Conservation (phyloP, 2,797 vertebrate species). For the Mus caroli region DNA sequence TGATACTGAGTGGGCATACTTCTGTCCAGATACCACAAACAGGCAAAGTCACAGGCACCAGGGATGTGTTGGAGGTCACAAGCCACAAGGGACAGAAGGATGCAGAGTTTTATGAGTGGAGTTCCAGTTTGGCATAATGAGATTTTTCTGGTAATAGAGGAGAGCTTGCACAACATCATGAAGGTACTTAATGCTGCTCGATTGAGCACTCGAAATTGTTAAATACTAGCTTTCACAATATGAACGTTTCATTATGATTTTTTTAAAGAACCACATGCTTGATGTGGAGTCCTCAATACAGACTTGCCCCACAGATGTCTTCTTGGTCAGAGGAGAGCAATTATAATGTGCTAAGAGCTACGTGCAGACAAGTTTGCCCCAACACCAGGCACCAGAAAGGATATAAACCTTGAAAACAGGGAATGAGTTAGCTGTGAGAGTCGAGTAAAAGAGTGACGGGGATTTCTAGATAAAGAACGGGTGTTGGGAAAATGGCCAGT, state of each 20-base stretch:
- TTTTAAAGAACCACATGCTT: neutral
- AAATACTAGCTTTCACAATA: neutral
- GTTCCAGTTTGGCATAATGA: constrained; percentile 42
- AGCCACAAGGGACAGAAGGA: no score
- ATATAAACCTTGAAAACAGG: constrained; percentile 29
- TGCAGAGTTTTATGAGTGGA: constrained; percentile 17
- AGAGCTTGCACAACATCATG: neutral
- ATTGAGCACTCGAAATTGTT: neutral
- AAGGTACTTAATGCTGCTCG: neutral
- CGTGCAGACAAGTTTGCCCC: neutral
- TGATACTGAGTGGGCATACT: neutral
- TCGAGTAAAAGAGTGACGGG: neutral
- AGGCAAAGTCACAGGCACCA: neutral
- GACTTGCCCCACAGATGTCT: neutral
- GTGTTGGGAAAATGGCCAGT: neutral
- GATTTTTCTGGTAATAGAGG: constrained; percentile 33
- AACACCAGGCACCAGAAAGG: neutral
- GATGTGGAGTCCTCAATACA: neutral
- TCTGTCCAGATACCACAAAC: neutral
- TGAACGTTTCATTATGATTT: neutral
- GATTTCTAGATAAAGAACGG: neutral
- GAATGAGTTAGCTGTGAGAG: neutral
- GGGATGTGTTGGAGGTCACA: neutral
- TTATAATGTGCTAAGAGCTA: constrained; percentile 15
- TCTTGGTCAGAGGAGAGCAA: constrained; percentile 7